phyloP scores from a whole-genome alignment of 2,888 invertebrate species.

The Sinhomidia bicolor region DNA sequence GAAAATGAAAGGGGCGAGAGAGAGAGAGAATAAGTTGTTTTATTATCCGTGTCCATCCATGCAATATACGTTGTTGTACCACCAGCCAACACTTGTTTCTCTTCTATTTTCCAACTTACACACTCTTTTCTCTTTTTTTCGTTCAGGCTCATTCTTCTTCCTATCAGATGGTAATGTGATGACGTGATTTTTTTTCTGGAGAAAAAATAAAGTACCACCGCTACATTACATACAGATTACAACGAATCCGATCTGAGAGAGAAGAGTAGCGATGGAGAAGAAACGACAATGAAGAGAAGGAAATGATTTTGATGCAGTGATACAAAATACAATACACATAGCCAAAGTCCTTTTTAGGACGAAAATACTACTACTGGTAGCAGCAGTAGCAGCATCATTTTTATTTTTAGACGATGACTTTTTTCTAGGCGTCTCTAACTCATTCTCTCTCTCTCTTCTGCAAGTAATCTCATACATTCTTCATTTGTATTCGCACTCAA shows the following conservation, averaged over 20 bases:
- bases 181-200: neutral
- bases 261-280: neutral
- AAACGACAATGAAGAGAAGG: conserved; percentile 24
- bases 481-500: conserved; percentile 14
- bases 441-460: no score
- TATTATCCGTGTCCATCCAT: conserved; percentile 38
- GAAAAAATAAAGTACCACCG: neutral
- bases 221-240: conserved; percentile 24
- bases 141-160: neutral
- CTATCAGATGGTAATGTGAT: neutral
- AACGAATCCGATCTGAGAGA: neutral
- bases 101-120: neutral
- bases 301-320: conserved; percentile 18
- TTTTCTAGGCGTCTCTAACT: neutral
- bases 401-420: neutral
- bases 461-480: conserved; percentile 43
- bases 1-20: conserved; percentile 26
- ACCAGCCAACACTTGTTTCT: neutral
- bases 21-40: neutral
- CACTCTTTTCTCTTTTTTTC: neutral
- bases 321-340: neutral
- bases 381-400: no score
- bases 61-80: neutral
- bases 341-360: neutral
- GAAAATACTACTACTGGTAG: neutral